A percentile compares a stretch with the other conserved stretches of the same genome.
These are phyloP conservation scores for Venusia cambrica DNA, from an alignment of 2,888 invertebrate genomes.

Conservation along the genomic window DNA sequence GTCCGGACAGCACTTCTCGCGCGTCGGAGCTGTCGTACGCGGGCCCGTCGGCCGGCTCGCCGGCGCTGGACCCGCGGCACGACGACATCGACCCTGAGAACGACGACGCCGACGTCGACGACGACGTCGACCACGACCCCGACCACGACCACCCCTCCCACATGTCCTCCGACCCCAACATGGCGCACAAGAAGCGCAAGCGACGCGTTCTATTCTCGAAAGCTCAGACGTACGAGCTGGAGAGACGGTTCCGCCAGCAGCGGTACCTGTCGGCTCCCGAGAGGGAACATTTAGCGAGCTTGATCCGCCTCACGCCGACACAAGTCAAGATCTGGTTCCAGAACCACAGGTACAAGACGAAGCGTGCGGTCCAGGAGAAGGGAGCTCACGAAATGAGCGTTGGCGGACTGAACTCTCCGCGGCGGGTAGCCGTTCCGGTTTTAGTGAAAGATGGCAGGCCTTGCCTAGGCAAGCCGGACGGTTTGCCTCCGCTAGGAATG, in stretches of 20 bases:
- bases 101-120: constrained; percentile 82
- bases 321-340: constrained; percentile 99
- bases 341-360: constrained; percentile 99
- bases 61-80: constrained; percentile 55
- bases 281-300: constrained; percentile 96
- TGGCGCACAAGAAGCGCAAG: constrained; percentile 93
- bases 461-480: constrained; percentile 84
- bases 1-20: constrained; percentile 93
- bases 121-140: constrained; percentile 82
- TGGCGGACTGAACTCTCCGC: constrained; percentile 89
- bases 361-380: constrained; percentile 97
- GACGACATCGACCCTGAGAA: constrained; percentile 58
- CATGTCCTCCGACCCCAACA: constrained; percentile 63
- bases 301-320: constrained; percentile 97
- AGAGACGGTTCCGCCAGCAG: constrained; percentile 96
- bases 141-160: constrained; percentile 65
- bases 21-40: constrained; percentile 87
- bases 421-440: constrained; percentile 96
- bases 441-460: constrained; percentile 97
- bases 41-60: constrained; percentile 63
- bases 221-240: constrained; percentile 97
- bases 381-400: constrained; percentile 85
- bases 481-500: constrained; percentile 71
- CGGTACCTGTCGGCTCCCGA: constrained; percentile 98
- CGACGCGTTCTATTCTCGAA: constrained; percentile 98